A percentile compares a stretch with the other conserved stretches of the same genome.
phyloP scores from a whole-genome alignment of 2,888 invertebrate genomes.

The Dynastes hyllus region DNA sequence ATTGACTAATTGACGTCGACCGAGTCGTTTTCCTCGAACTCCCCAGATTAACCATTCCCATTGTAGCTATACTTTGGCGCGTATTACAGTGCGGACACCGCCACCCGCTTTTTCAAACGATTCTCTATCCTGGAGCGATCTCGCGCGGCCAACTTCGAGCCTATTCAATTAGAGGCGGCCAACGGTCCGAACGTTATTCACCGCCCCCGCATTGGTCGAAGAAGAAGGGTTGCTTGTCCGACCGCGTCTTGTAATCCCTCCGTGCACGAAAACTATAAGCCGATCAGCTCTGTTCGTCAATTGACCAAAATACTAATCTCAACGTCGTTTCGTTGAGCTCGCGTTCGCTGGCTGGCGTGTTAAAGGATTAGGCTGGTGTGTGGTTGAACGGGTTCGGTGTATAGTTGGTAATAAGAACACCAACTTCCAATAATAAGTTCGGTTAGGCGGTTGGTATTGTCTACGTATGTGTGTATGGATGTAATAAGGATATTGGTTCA shows the following conservation, averaged over 20 bases:
- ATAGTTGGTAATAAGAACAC: slow-evolving; percentile 29
- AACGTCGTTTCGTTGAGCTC: slow-evolving; percentile 30
- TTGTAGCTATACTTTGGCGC: too few species aligned
- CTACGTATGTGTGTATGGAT: neutral
- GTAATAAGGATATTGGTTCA: too few species aligned
- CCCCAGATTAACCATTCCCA: slow-evolving; percentile 59
- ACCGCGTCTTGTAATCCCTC: slow-evolving; percentile 52
- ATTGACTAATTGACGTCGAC: slow-evolving; percentile 62
- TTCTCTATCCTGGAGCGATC: neutral
- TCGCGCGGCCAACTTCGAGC: slow-evolving; percentile 54
- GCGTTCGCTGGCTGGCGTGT: slow-evolving; percentile 36
- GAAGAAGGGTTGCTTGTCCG: slow-evolving; percentile 55
- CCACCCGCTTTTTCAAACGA: neutral
- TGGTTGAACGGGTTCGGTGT: slow-evolving; percentile 7
- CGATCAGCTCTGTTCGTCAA: slow-evolving; percentile 57
- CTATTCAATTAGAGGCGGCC: slow-evolving; percentile 46
- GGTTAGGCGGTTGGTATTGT: slow-evolving; percentile 6
- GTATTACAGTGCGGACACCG: too few species aligned
- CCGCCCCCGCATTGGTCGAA: slow-evolving; percentile 12
- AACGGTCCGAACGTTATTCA: neutral
- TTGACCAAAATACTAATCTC: slow-evolving; percentile 60
- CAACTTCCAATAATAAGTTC: slow-evolving; percentile 41
- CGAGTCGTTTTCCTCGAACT: slow-evolving; percentile 53
- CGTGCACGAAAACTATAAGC: slow-evolving; percentile 55
- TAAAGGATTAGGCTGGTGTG: slow-evolving; percentile 48